Evolutionary conservation across 2,113 vertebrate species (phyloP), one percentile per base, ranked within the genome.

Genomic region (Cepphus grylle): DNA sequence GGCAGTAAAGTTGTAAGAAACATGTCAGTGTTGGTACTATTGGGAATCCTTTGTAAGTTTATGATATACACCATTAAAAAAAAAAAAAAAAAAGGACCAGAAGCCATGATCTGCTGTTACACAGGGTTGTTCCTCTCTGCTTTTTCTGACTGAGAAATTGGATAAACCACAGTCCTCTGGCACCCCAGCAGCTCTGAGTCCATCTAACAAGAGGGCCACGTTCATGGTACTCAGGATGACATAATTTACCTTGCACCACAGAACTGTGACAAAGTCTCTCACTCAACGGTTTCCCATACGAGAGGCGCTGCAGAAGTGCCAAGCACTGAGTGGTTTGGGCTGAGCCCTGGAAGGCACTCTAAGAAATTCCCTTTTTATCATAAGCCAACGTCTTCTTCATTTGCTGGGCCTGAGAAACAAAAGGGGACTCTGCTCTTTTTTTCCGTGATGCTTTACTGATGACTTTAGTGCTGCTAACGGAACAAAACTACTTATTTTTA

Each of bases 231-330:
- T 67, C 36, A 32, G 62, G 18, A 2, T 32, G 55, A 47, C 0
- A 3, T 19, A 63, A 49, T 63, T 78, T n/a, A 63, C 40, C 59
- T 81, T 36, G 30, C 30, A 58, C 18, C 42, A 61, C 67, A 20
- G 0, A 62, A n/a, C 26, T 1, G 21, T 23, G 14, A 8, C 0
- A 0, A 77, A 15, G 20, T 70, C 42, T 81, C 42, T 88, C 65
- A 32, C 43, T 15, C 63, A 7, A 0, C 4, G 2, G 16, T 61
- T 84, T 29, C 65, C 52, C 53, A 32, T 16, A 23, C 2, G 6
- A 90, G 82, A 63, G 38, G 25, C 9, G 5, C 71, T 40, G 78
- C 40, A 58, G 49, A 40, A 80, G 23, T 8, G 14, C 63, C 76
- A 74, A 18, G 40, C 49, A 42, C 52, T 5, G n/a, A 84, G 47